A percentile compares a stretch with the other conserved stretches of the same genome.
phyloP scores from a whole-genome alignment of 1,140 invertebrate genomes.

The Akabosia matsudoensis region DNA sequence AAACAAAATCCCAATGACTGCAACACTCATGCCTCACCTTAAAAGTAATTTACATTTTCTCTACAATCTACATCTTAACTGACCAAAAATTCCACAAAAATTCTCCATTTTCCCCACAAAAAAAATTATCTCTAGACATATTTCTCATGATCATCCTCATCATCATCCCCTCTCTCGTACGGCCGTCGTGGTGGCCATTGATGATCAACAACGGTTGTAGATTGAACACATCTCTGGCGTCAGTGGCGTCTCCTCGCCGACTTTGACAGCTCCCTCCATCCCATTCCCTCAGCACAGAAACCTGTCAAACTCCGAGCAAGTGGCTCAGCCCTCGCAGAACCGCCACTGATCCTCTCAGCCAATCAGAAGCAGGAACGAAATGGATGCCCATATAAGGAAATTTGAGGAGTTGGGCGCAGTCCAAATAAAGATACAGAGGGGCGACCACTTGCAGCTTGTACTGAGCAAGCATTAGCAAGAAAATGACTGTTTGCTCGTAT shows the following conservation, averaged over 20 bases:
- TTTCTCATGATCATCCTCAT: background rate
- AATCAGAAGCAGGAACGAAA: constrained; percentile 8
- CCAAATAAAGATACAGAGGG: background rate
- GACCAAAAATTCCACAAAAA: too few relatives aligned
- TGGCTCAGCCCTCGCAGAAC: background rate
- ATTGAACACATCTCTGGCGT: background rate
- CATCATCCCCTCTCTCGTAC: background rate
- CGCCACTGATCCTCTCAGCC: background rate
- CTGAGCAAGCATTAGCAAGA: background rate
- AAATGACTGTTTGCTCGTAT: background rate
- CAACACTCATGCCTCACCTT: too few relatives aligned
- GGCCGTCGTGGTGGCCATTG: background rate
- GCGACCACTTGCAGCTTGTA: constrained; percentile 1
- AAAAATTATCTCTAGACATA: background rate
- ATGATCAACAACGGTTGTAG: constrained; percentile 8
- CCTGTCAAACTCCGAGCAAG: background rate
- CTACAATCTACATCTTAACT: too few relatives aligned
- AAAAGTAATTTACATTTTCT: too few relatives aligned
- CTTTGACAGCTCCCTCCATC: constrained; percentile 2
- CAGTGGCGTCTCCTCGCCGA: background rate
- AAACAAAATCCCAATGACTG: too few relatives aligned
- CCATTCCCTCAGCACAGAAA: background rate
- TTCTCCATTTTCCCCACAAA: too few relatives aligned
- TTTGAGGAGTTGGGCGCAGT: constrained; percentile 20
- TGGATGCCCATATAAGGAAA: constrained; percentile 23